Evolutionary conservation across 2,888 invertebrate genomes (phyloP).

Genomic region (Callimorpha dominula): DNA sequence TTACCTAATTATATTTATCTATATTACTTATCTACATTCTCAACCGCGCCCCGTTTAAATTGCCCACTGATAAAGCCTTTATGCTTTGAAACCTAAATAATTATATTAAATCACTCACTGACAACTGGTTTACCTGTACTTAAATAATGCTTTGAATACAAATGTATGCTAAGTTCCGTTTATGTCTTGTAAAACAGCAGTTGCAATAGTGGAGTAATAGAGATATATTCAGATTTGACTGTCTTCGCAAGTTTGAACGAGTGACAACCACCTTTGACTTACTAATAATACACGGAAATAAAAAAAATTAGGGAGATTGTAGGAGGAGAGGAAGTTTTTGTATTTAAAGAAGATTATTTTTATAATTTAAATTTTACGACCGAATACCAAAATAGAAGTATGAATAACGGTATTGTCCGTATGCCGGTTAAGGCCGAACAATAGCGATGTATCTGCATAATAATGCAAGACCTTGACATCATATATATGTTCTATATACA

Average conservation of each 20-base stretch:
- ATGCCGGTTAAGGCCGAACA: constrained; percentile 22
- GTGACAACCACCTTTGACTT: not conserved
- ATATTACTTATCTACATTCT: constrained; percentile 12
- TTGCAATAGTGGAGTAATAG: not conserved
- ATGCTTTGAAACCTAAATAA: constrained; percentile 14
- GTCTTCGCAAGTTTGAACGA: not conserved
- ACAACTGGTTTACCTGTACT: constrained; percentile 13
- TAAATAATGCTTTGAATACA: constrained; percentile 18
- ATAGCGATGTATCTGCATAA: constrained; percentile 38
- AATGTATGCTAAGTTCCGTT: constrained; percentile 7
- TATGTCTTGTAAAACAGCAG: constrained; percentile 7
- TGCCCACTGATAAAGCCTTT: constrained; percentile 12
- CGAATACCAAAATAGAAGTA: constrained; percentile 10
- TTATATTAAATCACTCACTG: constrained; percentile 8
- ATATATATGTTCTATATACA: constrained; percentile 11
- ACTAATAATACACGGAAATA: no score
- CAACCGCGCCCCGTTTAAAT: constrained; percentile 19
- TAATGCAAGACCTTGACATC: constrained; percentile 47
- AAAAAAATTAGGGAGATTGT: no score
- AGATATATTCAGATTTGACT: not conserved
- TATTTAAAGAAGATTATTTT: not conserved
- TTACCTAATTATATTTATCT: not conserved
- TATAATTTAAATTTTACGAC: not conserved
- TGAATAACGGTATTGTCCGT: constrained; percentile 19
- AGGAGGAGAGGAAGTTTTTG: no score